Evolutionary conservation across 2,888 invertebrate species (phyloP).

Genomic region (Hipparchia semele): DNA sequence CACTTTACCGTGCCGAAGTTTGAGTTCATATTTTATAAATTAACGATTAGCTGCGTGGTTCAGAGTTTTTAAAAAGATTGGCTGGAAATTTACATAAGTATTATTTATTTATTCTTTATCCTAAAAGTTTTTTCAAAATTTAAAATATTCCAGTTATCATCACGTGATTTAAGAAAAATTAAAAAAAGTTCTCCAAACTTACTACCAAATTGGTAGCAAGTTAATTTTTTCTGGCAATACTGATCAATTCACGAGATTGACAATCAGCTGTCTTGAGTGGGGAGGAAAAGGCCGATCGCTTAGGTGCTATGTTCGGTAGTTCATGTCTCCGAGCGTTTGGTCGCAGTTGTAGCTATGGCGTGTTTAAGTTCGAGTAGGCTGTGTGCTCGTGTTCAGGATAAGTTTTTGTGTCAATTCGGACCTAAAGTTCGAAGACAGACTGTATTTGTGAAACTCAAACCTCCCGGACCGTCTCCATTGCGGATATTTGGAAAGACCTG

Average conservation of each 20-base stretch:
- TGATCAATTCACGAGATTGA: slow-evolving; percentile 56
- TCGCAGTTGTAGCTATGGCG: slow-evolving; percentile 91
- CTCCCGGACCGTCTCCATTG: slow-evolving; percentile 83
- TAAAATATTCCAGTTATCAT: no score
- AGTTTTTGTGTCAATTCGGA: slow-evolving; percentile 91
- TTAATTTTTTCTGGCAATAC: slow-evolving; percentile 48
- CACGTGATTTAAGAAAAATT: no score
- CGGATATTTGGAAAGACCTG: slow-evolving; percentile 80
- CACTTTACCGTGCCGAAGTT: no score
- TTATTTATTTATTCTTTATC: no score
- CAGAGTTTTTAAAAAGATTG: no score
- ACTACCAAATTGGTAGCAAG: background rate
- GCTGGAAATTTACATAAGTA: no score
- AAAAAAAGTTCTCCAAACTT: no score
- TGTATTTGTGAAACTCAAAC: slow-evolving; percentile 87
- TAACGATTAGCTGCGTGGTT: no score
- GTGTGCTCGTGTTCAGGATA: slow-evolving; percentile 91
- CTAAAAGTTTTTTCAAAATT: no score
- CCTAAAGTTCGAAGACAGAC: slow-evolving; percentile 87
- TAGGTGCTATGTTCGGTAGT: slow-evolving; percentile 72
- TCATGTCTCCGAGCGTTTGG: slow-evolving; percentile 83
- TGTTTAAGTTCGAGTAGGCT: slow-evolving; percentile 92
- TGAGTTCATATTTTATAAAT: no score
- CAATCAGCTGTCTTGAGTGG: slow-evolving; percentile 82
- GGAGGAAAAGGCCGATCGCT: slow-evolving; percentile 77